phyloP scores from a whole-genome alignment of 1,140 invertebrate genomes.

The Achatina immaculata region DNA sequence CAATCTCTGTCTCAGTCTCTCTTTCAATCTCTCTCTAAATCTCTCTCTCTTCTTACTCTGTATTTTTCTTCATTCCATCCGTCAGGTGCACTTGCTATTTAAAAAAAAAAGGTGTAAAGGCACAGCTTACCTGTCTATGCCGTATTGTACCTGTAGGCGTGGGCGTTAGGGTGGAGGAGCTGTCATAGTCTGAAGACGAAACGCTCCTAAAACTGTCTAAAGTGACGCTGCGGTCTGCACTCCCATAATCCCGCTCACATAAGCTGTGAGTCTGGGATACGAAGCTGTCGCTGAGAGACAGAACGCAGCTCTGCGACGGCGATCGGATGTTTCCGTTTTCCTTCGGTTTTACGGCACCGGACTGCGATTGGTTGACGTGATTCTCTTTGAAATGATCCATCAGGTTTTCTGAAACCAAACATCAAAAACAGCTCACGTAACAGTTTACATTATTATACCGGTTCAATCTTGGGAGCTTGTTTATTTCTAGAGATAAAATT shows the following conservation, averaged over 20 bases:
- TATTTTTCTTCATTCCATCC: too few species aligned
- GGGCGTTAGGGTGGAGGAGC: neutral
- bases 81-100: too few species aligned
- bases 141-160: neutral
- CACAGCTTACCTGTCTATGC: conserved; percentile 7
- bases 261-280: conserved; percentile 18
- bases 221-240: neutral
- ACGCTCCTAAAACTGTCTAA: conserved; percentile 10
- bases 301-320: conserved; percentile 10
- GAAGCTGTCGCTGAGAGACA: conserved; percentile 25
- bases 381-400: conserved; percentile 10
- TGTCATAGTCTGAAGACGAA: neutral
- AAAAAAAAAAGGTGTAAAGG: too few species aligned
- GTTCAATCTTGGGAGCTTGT: too few species aligned
- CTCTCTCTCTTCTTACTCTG: too few species aligned
- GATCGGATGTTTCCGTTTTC: conserved; percentile 11
- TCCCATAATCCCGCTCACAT: neutral
- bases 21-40: too few species aligned
- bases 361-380: neutral
- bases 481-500: too few species aligned
- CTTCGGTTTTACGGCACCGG: neutral
- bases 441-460: too few species aligned
- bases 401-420: neutral
- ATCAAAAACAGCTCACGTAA: too few species aligned
- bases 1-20: too few species aligned